These are phyloP conservation scores for Geopemphigus sp. DNA, from an alignment of 1,140 invertebrate species.

Conservation along the genomic window DNA sequence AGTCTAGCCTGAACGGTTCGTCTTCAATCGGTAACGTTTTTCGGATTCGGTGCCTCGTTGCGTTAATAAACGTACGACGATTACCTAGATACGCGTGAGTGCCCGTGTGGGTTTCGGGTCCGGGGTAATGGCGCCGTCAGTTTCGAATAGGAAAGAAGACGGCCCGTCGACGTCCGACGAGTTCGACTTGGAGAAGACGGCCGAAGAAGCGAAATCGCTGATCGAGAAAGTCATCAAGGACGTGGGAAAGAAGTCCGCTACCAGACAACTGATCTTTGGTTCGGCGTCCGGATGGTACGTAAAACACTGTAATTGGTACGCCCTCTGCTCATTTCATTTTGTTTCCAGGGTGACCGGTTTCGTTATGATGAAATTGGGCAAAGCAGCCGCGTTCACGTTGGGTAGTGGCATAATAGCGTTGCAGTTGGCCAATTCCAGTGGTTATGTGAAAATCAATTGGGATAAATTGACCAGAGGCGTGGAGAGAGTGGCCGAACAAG, in stretches of 20 bases:
- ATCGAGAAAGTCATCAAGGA: slow-evolving; percentile 73
- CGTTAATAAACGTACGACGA: too few species aligned
- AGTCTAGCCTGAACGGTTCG: too few species aligned
- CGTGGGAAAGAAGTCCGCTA: slow-evolving; percentile 76
- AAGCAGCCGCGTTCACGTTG: slow-evolving; percentile 81
- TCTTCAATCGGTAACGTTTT: too few species aligned
- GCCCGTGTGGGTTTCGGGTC: neutral
- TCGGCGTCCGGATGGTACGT: slow-evolving; percentile 81
- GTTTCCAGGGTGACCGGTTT: slow-evolving; percentile 79
- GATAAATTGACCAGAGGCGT: slow-evolving; percentile 77
- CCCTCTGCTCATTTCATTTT: neutral
- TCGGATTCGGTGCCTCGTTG: too few species aligned
- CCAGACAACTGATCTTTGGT: slow-evolving; percentile 83
- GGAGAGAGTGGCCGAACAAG: slow-evolving; percentile 76
- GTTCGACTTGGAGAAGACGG: slow-evolving; percentile 59
- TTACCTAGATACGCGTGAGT: too few species aligned
- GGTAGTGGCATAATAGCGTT: slow-evolving; percentile 85
- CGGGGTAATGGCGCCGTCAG: slow-evolving; percentile 15
- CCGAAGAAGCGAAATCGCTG: slow-evolving; percentile 65
- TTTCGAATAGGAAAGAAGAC: neutral
- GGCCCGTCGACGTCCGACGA: neutral
- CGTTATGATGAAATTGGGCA: slow-evolving; percentile 86
- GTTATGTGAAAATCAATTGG: slow-evolving; percentile 91
- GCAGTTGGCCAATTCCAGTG: slow-evolving; percentile 85
- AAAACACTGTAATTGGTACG: neutral